phyloP scores from a whole-genome alignment of 1,140 invertebrate species.

The Nasonia vitripennis region DNA sequence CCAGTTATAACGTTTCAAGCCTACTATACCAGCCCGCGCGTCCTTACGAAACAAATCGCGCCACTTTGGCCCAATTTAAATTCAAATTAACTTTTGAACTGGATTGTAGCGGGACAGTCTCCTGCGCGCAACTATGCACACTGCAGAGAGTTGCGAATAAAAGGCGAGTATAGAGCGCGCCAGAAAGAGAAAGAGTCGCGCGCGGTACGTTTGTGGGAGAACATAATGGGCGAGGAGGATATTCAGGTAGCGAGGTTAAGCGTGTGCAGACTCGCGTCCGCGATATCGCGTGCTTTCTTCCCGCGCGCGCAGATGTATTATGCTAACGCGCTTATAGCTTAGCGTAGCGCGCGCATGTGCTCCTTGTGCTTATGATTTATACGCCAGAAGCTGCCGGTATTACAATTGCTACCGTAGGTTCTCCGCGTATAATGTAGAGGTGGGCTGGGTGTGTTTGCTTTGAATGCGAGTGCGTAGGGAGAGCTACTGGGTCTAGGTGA shows the following conservation, averaged over 20 bases:
- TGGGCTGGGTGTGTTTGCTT: background rate
- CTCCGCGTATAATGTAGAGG: background rate
- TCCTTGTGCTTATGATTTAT: slow-evolving; percentile 23
- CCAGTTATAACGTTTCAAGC: too few species aligned
- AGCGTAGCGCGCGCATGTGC: background rate
- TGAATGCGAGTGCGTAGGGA: background rate
- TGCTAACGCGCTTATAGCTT: too few species aligned
- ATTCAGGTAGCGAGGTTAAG: slow-evolving; percentile 48
- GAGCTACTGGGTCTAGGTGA: slow-evolving; percentile 18
- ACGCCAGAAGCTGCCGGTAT: background rate
- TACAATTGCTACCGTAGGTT: background rate
- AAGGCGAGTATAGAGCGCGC: background rate
- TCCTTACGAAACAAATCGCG: too few species aligned
- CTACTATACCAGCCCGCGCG: too few species aligned
- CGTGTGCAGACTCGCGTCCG: slow-evolving; percentile 20
- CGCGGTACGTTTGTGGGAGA: background rate
- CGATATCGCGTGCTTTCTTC: slow-evolving; percentile 10
- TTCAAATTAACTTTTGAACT: slow-evolving; percentile 14
- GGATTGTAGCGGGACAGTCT: background rate
- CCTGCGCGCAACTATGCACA: too few species aligned
- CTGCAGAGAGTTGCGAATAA: background rate
- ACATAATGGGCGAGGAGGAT: slow-evolving; percentile 3
- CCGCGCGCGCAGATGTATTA: too few species aligned
- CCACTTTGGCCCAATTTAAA: background rate
- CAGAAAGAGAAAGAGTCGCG: background rate